phyloP scores from a whole-genome alignment of 2,797 vertebrate genomes.

The Micrastur ruficollis region DNA sequence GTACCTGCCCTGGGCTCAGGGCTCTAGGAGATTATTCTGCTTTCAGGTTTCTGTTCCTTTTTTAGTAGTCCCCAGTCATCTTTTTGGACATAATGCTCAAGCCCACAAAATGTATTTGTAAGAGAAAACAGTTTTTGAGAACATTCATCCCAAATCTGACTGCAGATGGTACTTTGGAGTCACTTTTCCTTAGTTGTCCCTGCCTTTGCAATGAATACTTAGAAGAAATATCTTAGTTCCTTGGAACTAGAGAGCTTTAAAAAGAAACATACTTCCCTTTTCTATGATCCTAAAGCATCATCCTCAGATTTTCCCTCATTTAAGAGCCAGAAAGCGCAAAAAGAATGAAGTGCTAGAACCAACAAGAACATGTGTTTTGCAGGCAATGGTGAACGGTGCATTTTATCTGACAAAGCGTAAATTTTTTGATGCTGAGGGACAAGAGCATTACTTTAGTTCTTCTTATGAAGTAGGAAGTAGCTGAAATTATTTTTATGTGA shows the following conservation, averaged over 20 bases:
- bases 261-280: not conserved
- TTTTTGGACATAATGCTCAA: not conserved
- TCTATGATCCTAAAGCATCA: not conserved
- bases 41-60: not conserved
- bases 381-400: not conserved
- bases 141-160: not conserved
- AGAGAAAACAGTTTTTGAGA: not conserved
- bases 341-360: not conserved
- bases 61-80: not conserved
- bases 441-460: not conserved
- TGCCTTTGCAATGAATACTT: not conserved
- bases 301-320: not conserved
- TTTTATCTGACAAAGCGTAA: not conserved
- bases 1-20: not conserved
- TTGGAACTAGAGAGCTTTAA: not conserved
- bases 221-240: not conserved
- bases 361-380: not conserved
- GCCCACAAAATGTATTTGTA: not conserved
- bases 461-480: not conserved
- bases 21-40: not conserved
- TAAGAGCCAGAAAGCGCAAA: not conserved
- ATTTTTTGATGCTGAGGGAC: not conserved
- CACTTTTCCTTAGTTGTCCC: not conserved
- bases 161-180: not conserved
- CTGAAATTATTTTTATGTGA: not conserved